A percentile compares a stretch with the other conserved stretches of the same genome.
Conservation (phyloP, 2,797 vertebrate species). For the Linurgus olivaceus region DNA sequence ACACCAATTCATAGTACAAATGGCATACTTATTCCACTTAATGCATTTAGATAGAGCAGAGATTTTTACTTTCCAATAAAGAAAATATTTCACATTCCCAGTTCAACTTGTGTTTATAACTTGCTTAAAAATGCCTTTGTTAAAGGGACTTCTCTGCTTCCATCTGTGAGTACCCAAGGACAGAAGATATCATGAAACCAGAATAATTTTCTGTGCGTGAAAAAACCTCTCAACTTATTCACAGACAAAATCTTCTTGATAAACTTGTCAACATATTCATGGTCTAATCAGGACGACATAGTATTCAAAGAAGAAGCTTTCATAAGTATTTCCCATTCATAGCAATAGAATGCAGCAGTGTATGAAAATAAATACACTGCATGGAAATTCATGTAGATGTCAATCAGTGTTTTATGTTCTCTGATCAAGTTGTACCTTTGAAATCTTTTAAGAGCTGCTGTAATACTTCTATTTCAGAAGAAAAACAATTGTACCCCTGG, state of each 20-base stretch:
- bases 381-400: slow-evolving; percentile 14
- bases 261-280: slow-evolving; percentile 34
- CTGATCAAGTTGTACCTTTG: slow-evolving; percentile 42
- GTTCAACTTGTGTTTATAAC: neutral
- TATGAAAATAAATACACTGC: neutral
- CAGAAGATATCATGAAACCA: neutral
- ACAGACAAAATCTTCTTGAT: slow-evolving; percentile 25
- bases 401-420: slow-evolving; percentile 19
- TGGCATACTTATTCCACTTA: neutral
- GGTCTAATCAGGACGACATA: neutral
- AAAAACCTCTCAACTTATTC: neutral
- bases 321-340: slow-evolving; percentile 11
- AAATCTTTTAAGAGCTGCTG: slow-evolving; percentile 24
- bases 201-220: slow-evolving; percentile 46
- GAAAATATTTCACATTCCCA: neutral
- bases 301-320: slow-evolving; percentile 1
- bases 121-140: slow-evolving; percentile 47
- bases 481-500: slow-evolving; percentile 8
- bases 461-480: slow-evolving; percentile 31
- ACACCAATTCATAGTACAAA: neutral
- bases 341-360: slow-evolving; percentile 33
- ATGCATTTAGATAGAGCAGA: neutral
- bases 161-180: slow-evolving; percentile 6
- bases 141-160: neutral
- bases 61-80: neutral